Conservation (phyloP, 2,888 invertebrate species). For the Octodonta nipae region DNA sequence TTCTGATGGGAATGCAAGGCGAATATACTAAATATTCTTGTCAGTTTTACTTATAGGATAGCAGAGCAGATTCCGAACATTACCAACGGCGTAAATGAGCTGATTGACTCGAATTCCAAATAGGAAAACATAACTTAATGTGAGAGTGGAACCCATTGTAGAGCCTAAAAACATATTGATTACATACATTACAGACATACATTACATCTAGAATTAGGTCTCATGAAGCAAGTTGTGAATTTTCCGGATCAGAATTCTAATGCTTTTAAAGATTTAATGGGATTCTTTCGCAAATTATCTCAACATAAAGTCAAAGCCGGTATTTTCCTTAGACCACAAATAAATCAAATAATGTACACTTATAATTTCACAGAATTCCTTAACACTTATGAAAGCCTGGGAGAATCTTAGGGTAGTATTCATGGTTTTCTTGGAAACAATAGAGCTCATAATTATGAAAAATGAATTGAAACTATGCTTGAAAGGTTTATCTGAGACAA, state of each 20-base stretch:
- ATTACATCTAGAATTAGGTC: slow-evolving; percentile 13
- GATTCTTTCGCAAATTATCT: slow-evolving; percentile 8
- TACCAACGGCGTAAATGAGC: slow-evolving; percentile 14
- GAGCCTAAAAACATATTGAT: slow-evolving; percentile 8
- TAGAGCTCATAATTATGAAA: slow-evolving; percentile 18
- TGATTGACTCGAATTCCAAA: slow-evolving; percentile 10
- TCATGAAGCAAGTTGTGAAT: slow-evolving; percentile 13
- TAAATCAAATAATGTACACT: slow-evolving; percentile 13
- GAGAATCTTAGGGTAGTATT: slow-evolving; percentile 4
- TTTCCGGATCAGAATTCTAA: slow-evolving; percentile 6
- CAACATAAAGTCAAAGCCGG: slow-evolving; percentile 21
- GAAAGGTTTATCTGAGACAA: slow-evolving; percentile 12
- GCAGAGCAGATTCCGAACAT: slow-evolving; percentile 13
- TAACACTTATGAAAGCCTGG: slow-evolving; percentile 5
- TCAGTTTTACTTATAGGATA: slow-evolving; percentile 18
- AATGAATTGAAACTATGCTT: slow-evolving; percentile 17
- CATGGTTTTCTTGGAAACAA: slow-evolving; percentile 14
- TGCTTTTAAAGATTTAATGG: slow-evolving; percentile 7
- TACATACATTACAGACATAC: too few species aligned
- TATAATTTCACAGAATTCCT: slow-evolving; percentile 13
- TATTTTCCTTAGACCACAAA: slow-evolving; percentile 20
- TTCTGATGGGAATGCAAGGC: slow-evolving; percentile 18
- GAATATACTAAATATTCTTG: slow-evolving; percentile 19
- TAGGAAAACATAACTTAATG: slow-evolving; percentile 13
- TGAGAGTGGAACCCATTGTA: slow-evolving; percentile 11